These are phyloP conservation scores for Rhabdomys pumilio DNA, from an alignment of 2,797 vertebrate genomes.

Conservation along the genomic window DNA sequence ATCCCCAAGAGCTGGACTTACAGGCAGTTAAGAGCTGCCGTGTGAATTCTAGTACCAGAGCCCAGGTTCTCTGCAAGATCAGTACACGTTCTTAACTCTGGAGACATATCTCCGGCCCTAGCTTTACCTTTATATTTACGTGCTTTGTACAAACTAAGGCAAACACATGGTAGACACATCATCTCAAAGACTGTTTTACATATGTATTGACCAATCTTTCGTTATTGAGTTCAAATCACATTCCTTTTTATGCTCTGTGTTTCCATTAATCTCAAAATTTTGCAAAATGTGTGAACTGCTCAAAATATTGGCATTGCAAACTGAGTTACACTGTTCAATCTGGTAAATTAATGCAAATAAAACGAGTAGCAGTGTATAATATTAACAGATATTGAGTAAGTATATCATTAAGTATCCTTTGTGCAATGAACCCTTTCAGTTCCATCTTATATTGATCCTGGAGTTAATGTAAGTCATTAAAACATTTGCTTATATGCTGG, in stretches of 20 bases:
- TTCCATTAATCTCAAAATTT: background rate
- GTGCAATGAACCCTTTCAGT: background rate
- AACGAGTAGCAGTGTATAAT: background rate
- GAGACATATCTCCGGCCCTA: background rate
- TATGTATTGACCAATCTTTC: background rate
- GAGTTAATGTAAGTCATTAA: constrained; percentile 38
- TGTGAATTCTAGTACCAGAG: background rate
- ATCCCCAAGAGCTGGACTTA: too few species aligned
- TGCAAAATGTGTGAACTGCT: background rate
- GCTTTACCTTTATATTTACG: background rate
- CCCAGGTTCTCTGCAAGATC: background rate
- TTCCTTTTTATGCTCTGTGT: background rate
- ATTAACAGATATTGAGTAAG: background rate
- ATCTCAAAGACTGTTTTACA: background rate
- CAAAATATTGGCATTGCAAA: background rate
- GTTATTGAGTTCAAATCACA: background rate
- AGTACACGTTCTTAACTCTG: background rate
- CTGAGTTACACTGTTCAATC: background rate
- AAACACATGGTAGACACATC: background rate
- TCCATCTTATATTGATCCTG: background rate
- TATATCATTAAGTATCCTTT: constrained; percentile 13
- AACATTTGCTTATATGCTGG: background rate
- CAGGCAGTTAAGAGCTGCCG: too few species aligned
- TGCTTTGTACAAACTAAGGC: background rate
- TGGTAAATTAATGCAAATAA: constrained; percentile 22